A percentile compares a stretch with the other conserved stretches of the same genome.
These are phyloP conservation scores for Megalopta genalis DNA, from an alignment of 1,140 invertebrate genomes.

Conservation along the genomic window DNA sequence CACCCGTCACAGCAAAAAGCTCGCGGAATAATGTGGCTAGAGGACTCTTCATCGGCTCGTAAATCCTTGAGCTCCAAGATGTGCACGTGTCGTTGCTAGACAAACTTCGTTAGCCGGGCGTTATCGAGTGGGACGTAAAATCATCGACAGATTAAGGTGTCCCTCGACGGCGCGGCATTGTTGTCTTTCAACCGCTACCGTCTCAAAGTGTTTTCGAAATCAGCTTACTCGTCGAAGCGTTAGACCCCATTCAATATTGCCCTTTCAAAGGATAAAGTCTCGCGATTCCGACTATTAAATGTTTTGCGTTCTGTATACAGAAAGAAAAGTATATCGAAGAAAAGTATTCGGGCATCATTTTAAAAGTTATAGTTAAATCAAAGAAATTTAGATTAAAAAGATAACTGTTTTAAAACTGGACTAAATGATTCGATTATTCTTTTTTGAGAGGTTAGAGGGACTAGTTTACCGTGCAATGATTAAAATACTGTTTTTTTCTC, in stretches of 20 bases:
- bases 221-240: slow-evolving; percentile 9
- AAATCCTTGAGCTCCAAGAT: slow-evolving; percentile 8
- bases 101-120: slow-evolving; percentile 31
- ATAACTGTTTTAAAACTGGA: too few species aligned
- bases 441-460: too few species aligned
- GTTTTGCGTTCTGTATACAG: too few species aligned
- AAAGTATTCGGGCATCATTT: too few species aligned
- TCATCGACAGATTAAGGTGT: slow-evolving; percentile 49
- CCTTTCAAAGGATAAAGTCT: background rate
- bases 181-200: slow-evolving; percentile 6
- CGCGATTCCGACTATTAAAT: slow-evolving; percentile 8
- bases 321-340: too few species aligned
- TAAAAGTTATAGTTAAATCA: too few species aligned
- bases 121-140: slow-evolving; percentile 21
- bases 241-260: slow-evolving; percentile 15
- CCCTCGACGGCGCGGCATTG: slow-evolving; percentile 12
- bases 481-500: too few species aligned
- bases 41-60: slow-evolving; percentile 16
- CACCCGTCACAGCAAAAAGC: slow-evolving; percentile 22
- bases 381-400: too few species aligned
- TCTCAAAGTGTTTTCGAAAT: slow-evolving; percentile 37
- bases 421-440: too few species aligned
- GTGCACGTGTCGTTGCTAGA: slow-evolving; percentile 31
- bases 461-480: too few species aligned
- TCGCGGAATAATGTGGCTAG: background rate